These are phyloP conservation scores for Indicator maculatus DNA, from an alignment of 2,113 vertebrate species.

Conservation along the genomic window DNA sequence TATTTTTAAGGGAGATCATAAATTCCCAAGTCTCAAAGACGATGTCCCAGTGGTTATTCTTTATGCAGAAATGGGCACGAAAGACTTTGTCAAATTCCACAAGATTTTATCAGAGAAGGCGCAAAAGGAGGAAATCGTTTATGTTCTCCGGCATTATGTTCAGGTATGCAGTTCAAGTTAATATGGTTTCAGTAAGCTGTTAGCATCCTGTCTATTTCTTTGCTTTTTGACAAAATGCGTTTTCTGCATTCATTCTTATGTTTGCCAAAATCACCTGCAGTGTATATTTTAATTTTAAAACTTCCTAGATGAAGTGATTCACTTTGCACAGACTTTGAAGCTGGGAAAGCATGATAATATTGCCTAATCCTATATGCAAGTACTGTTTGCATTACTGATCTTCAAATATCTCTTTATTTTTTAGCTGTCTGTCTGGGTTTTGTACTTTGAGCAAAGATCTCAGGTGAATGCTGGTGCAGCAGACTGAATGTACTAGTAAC, in stretches of 20 bases:
- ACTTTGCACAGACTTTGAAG: background rate
- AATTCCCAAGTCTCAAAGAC: slow-evolving; percentile 82
- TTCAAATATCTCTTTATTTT: background rate
- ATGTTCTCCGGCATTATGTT: slow-evolving; percentile 92
- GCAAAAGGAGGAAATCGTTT: slow-evolving; percentile 81
- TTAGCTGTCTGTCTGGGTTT: background rate
- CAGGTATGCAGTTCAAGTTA: slow-evolving; percentile 78
- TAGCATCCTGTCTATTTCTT: background rate
- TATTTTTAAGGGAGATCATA: slow-evolving; percentile 90
- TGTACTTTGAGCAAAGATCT: rapidly evolving
- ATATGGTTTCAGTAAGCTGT: background rate
- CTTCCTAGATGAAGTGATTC: background rate
- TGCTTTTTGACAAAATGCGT: background rate
- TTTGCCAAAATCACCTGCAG: background rate
- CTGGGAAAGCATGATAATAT: background rate
- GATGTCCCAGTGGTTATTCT: slow-evolving; percentile 87
- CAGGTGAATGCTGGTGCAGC: background rate
- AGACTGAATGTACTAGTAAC: background rate
- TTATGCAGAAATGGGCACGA: slow-evolving; percentile 95
- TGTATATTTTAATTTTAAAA: background rate
- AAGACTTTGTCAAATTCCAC: slow-evolving; percentile 89
- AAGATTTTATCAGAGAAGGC: slow-evolving; percentile 86
- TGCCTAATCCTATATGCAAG: background rate
- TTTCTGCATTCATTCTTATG: background rate
- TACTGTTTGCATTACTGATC: background rate